Percentiles rank a stretch among this genome's conserved stretches.
phyloP scores from a whole-genome alignment of 2,888 invertebrate genomes.

The Drosophila sordidula region DNA sequence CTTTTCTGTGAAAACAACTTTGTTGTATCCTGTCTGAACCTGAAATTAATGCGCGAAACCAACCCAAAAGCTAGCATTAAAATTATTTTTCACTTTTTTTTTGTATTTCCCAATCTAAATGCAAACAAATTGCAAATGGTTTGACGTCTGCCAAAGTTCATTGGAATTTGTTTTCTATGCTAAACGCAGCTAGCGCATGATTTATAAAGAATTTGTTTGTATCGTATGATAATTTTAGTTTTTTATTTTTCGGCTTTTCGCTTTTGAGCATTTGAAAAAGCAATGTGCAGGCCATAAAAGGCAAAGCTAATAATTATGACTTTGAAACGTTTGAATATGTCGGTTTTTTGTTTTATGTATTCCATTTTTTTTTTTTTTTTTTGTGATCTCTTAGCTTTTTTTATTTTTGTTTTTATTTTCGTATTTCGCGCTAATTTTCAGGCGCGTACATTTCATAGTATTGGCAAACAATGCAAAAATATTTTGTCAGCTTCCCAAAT shows the following conservation, averaged over 20 bases:
- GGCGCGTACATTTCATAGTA: conserved; percentile 6
- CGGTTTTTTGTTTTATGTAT: conserved; percentile 18
- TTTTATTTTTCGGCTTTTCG: conserved; percentile 20
- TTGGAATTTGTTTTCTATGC: conserved; percentile 61
- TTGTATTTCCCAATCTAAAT: conserved; percentile 40
- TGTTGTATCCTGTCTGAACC: conserved; percentile 29
- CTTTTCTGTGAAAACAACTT: conserved; percentile 15
- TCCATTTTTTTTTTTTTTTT: conserved; percentile 17
- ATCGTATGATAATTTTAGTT: conserved; percentile 20
- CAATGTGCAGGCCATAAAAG: conserved; percentile 60
- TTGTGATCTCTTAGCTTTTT: background rate
- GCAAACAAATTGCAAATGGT: conserved; percentile 65
- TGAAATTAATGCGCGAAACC: conserved; percentile 28
- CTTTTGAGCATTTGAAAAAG: conserved; percentile 43
- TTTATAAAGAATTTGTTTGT: conserved; percentile 70
- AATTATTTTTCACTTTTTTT: conserved; percentile 1
- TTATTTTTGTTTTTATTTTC: conserved; percentile 10
- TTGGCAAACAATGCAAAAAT: conserved; percentile 41
- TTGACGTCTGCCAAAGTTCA: conserved; percentile 66
- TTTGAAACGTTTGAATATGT: conserved; percentile 51
- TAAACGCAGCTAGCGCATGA: conserved; percentile 58
- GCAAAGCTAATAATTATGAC: conserved; percentile 69
- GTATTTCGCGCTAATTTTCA: conserved; percentile 29
- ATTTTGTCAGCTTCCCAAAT: conserved; percentile 47
- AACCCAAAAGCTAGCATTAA: conserved; percentile 26